Base-by-base conservation (phyloP, 2,888 invertebrate genomes). In the Eustalomyia histrio region DNA sequence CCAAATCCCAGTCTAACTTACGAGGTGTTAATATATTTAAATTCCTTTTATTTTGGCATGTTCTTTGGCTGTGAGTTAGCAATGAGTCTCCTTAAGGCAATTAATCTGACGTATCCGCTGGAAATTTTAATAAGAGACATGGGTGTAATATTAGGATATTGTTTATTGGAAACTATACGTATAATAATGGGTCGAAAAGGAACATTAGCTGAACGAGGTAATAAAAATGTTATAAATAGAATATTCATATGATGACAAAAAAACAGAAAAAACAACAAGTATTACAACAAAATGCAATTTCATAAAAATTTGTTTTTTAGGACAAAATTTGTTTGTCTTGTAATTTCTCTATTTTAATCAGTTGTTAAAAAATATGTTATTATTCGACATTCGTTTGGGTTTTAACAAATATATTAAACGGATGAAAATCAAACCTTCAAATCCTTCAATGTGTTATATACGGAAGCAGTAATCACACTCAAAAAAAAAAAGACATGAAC, bases 21-120 rank as follows among this genome's bases (percentile, higher is more conserved):
- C 87, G 96, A 96, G 92, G 95, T 96, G 89, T 91, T 96, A 43
- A 92, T 96, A 85, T 96, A 96, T 89, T 91, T 96, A 80, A 96
- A 96, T 90, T 95, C 95, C 53, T 96, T 96, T 91, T 96, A 96
- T 91, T 95, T 96, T 88, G 95, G 95, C 83, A 94, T 96, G 94
- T 96, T 96, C 90, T 94, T 95, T 50, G 93, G 95, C 68, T 95
- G 95, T 89, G 96, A 96, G 92, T 92, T 95, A 84, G 94, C 94
- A 61, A 95, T 96, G 93, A 95, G 95, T 79, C 92, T 95, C 83
- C 92, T 96, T 84, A 97, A 97, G 91, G 95, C 94, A 64, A 93
- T 95, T 80, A 95, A 95, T 91, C 93, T 97, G 60, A 94, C 95
- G 63, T 95, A 96, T 87, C 95, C 95, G 4, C 92, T 93, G 79